A percentile compares a stretch with the other conserved stretches of the same genome.
Conservation (phyloP, 2,888 invertebrate species). For the Tineola bisselliella region DNA sequence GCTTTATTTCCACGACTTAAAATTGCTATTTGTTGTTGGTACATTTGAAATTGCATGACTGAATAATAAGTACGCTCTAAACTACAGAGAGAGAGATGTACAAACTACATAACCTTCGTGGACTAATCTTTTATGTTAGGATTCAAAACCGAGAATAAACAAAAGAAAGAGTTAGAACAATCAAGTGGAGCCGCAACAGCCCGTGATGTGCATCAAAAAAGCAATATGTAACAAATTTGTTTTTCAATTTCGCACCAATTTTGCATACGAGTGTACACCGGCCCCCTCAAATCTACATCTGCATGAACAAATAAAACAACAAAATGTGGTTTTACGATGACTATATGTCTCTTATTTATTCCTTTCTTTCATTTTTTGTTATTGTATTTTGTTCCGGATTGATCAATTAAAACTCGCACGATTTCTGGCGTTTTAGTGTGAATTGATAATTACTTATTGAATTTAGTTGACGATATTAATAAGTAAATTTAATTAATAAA, state of each 20-base stretch:
- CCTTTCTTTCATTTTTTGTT: constrained; percentile 40
- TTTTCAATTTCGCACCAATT: constrained; percentile 68
- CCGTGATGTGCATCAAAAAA: constrained; percentile 32
- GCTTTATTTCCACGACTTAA: constrained; percentile 23
- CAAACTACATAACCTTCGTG: too few species aligned
- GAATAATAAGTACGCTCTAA: too few species aligned
- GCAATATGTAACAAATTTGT: constrained; percentile 68
- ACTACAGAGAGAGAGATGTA: too few species aligned
- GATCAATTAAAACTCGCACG: background rate
- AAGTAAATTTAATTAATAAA: too few species aligned
- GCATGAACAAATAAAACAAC: constrained; percentile 49
- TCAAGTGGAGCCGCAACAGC: background rate
- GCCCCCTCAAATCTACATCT: constrained; percentile 31
- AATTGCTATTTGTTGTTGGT: constrained; percentile 25
- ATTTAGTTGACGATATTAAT: too few species aligned
- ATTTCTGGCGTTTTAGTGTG: too few species aligned
- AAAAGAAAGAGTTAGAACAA: background rate
- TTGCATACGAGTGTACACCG: constrained; percentile 58
- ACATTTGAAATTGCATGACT: too few species aligned
- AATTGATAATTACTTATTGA: too few species aligned
- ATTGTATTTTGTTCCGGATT: constrained; percentile 26
- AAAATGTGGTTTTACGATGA: constrained; percentile 62
- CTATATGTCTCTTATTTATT: constrained; percentile 36
- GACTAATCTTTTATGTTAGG: too few species aligned
- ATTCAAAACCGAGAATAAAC: too few species aligned